Evolutionary conservation across 2,797 vertebrate species (phyloP).

Genomic region (Ispidina picta): DNA sequence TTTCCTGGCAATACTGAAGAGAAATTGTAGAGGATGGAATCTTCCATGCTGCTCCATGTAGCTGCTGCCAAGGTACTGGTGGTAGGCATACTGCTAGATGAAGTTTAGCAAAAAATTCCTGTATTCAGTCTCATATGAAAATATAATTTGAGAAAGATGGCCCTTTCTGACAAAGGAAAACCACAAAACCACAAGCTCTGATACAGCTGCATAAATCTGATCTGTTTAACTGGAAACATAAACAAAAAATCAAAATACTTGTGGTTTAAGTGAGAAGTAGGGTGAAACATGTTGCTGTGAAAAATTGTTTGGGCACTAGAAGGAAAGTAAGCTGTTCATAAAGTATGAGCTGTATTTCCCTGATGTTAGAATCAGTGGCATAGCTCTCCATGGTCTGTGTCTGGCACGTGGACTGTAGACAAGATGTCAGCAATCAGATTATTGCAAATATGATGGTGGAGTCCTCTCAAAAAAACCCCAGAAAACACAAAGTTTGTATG

Average conservation of each 20-base stretch:
- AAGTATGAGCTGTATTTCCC: neutral
- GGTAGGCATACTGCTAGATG: neutral
- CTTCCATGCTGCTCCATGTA: neutral
- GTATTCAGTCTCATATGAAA: neutral
- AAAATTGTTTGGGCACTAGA: neutral
- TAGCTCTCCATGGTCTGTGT: neutral
- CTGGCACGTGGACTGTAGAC: neutral
- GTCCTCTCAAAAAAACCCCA: neutral
- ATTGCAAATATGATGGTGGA: neutral
- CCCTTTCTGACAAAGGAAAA: neutral
- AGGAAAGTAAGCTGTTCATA: neutral
- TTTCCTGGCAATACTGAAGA: conserved; percentile 45
- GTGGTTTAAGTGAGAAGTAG: neutral
- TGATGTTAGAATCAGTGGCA: neutral
- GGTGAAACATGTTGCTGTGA: neutral
- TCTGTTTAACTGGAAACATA: neutral
- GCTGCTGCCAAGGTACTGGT: conserved; percentile 17
- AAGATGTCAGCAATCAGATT: neutral
- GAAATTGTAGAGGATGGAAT: conserved; percentile 42
- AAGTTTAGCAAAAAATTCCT: neutral
- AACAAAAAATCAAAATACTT: neutral
- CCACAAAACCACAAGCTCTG: neutral
- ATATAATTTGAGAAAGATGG: neutral
- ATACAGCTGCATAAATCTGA: neutral
- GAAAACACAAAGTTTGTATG: neutral